Base-by-base conservation (phyloP, 2,797 vertebrate species). In the Onychomys leucogaster region DNA sequence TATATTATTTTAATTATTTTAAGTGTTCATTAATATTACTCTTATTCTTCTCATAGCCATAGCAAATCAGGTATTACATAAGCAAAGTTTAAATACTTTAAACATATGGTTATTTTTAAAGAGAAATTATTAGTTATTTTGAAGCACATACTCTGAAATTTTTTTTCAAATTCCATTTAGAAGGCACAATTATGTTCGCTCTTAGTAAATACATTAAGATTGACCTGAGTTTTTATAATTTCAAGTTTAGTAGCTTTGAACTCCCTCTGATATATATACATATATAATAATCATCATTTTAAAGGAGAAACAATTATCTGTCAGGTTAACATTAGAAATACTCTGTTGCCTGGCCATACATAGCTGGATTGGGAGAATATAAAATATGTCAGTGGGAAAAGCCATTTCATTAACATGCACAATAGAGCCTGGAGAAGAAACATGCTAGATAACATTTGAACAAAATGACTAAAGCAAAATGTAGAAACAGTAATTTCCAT, bases 81-180 rank as follows among this genome's bases (percentile, higher is more conserved):
- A 23, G 13, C 7, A 89, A 94, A 96, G 12, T 3, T 13, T 89
- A 94, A 85, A 71, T 89, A 9, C 73, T 69, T 90, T 92, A 84
- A 91, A 75, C 29, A 52, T 75, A 61, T 8, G 19, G 27, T 76
- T 80, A 37, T 94, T 94, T 94, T 92, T 76, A 96, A 95, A 89
- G 8, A 83, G 82, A 95, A 90, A 27, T 59, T 46, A 9, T 76
- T 11, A 59, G 41, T 84, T 87, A 92, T 76, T 87, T 92, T 96
- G 10, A 67, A 73, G 71, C 25, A 85, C 12, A 82, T 5, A 17
- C 41, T 73, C 5, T 41, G 41, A 76, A 78, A 88, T 88, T 83
- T 10, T 67, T 57, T 14, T 57, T 46, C 32, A 71, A 52, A 23
- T 61, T 81, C 12, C 3, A 21, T 57, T 87, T 83, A 92, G 21